Conservation (phyloP, 2,797 vertebrate genomes). For the Echeneis naucrates region DNA sequence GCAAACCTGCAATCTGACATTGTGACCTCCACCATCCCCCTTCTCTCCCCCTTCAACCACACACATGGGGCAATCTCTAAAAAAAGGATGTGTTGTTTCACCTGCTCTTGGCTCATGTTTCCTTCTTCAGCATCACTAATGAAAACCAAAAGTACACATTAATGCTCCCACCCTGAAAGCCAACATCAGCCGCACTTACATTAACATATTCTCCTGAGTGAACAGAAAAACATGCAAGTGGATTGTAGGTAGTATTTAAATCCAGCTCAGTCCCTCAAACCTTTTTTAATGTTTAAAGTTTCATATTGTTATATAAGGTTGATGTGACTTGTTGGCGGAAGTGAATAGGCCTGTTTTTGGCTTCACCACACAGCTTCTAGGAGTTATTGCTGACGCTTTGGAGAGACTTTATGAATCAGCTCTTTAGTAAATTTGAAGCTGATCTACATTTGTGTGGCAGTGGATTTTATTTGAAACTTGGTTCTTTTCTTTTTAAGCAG, state of each 20-base stretch:
- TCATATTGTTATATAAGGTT: too few species aligned
- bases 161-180: background rate
- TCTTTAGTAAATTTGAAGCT: background rate
- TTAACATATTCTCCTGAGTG: background rate
- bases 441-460: background rate
- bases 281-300: too few species aligned
- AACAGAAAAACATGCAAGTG: background rate
- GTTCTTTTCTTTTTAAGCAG: too few species aligned
- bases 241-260: too few species aligned
- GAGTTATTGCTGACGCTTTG: background rate
- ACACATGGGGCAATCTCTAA: conserved; percentile 4
- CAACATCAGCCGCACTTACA: background rate
- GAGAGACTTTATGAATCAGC: background rate
- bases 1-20: conserved; percentile 56
- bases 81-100: conserved; percentile 50
- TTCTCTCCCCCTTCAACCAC: background rate
- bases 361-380: background rate
- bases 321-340: background rate
- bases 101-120: conserved; percentile 42
- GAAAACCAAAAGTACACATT: background rate
- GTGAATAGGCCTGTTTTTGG: too few species aligned
- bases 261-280: too few species aligned
- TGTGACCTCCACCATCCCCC: conserved; percentile 43
- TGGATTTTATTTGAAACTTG: background rate
- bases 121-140: background rate